phyloP scores from a whole-genome alignment of 37 sponge, comb jelly and placozoan genomes.

The Chondrosia reniformis region DNA sequence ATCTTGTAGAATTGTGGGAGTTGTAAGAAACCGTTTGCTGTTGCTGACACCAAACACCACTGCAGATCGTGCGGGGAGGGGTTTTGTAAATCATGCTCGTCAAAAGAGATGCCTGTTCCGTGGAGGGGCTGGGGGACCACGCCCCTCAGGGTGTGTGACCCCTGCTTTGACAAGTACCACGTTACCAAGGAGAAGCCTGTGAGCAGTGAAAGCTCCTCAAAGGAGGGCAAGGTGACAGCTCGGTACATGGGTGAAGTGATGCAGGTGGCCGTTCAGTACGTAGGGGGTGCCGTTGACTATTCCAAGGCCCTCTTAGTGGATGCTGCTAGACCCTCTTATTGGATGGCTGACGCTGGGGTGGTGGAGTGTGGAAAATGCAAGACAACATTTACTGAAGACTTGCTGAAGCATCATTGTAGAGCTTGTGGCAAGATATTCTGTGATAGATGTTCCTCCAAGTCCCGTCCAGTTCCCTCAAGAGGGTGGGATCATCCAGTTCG shows the following conservation, averaged over 20 bases:
- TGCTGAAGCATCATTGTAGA: constrained; percentile 83
- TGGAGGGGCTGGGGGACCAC: constrained; percentile 89
- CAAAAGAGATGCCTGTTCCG: constrained; percentile 77
- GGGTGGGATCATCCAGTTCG: constrained; percentile 93
- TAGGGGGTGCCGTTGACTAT: constrained; percentile 56
- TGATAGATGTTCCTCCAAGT: constrained; percentile 66
- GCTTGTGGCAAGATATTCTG: constrained; percentile 91
- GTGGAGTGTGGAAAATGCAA: constrained; percentile 59
- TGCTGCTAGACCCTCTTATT: constrained; percentile 85
- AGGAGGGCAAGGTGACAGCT: constrained; percentile 49
- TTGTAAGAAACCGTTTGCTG: constrained; percentile 64
- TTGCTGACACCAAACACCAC: constrained; percentile 81
- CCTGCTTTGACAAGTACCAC: constrained; percentile 52
- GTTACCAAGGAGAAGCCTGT: not conserved
- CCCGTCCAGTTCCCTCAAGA: constrained; percentile 61
- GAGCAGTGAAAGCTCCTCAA: not conserved
- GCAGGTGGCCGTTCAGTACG: constrained; percentile 47
- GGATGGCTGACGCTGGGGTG: constrained; percentile 80
- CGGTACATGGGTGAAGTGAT: constrained; percentile 75
- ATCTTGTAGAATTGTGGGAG: constrained; percentile 51
- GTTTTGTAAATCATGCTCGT: constrained; percentile 81
- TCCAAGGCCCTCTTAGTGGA: constrained; percentile 64
- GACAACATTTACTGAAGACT: constrained; percentile 28
- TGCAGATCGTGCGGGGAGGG: constrained; percentile 92
- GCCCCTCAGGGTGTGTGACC: constrained; percentile 82